Evolutionary conservation across 2,888 invertebrate species (phyloP), one percentile per base, ranked within the genome.

Genomic region (Himalopsyche anomala): DNA sequence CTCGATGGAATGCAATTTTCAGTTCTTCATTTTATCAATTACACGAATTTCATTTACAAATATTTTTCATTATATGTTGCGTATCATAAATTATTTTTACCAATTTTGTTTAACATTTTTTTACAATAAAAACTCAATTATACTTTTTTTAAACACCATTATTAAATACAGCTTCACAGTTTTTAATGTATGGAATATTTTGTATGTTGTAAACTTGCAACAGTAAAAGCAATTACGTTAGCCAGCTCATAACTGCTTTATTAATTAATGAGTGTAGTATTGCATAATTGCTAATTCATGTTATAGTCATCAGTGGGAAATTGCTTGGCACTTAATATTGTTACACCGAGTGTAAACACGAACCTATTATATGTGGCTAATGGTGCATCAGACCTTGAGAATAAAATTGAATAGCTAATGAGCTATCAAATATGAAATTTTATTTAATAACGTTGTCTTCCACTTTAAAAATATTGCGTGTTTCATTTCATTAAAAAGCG

Each of bases 211-310:
- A 74, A 74, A 74, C 74, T 74, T 74, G 74, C 74, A 38, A 36
- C 36, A 12, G 28, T 74, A 38, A 74, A 74, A 9, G 36, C 74
- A 38, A 74, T 74, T 74, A 74, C 38, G 74, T 38, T 36, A 36
- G 28, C 74, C 74, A 74, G 74, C 74, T 74, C 74, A 74, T 74
- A 74, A 74, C 74, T 74, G 74, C 74, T 74, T 74, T 74, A 38
- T 74, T 74, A 28, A 28, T 28, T 28, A 74, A 74, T 74, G 74
- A 74, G 74, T 74, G 74, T 38, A 74, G 38, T 74, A 74, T 74
- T 74, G 74, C 74, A 74, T 74, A 74, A 74, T 74, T 74, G 74
- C 74, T 74, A 74, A 74, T 74, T 74, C 74, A 74, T 74, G 74
- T 74, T 74, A 74, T 74, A 38, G 74, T 38, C 36, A 74, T 74